phyloP scores from a whole-genome alignment of 2,797 vertebrate genomes.

The Catharus ustulatus region DNA sequence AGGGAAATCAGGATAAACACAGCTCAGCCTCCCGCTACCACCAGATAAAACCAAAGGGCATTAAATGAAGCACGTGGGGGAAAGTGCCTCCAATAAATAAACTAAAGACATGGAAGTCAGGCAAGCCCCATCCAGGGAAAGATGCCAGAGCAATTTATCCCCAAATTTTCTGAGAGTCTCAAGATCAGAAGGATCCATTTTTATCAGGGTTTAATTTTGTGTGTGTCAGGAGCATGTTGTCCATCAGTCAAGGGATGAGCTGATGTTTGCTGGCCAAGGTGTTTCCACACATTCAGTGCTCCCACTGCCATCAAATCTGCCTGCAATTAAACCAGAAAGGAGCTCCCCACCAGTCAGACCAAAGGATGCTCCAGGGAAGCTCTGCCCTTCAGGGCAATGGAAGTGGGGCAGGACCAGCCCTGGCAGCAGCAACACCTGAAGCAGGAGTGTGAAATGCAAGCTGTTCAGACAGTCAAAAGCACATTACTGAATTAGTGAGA shows the following conservation, averaged over 20 bases:
- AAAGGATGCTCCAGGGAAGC: neutral
- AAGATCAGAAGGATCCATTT: neutral
- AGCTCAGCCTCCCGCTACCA: neutral
- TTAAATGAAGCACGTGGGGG: neutral
- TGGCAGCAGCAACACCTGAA: neutral
- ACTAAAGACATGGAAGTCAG: neutral
- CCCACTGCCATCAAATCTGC: neutral
- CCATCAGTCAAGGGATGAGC: neutral
- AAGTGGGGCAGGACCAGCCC: neutral
- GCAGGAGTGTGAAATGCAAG: neutral
- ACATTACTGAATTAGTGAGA: neutral
- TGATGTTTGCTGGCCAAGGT: fast-evolving
- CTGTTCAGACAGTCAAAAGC: conserved; percentile 1
- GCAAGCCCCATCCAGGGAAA: neutral
- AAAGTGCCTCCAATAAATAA: neutral
- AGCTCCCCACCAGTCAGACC: neutral
- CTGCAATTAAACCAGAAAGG: neutral
- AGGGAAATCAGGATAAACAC: neutral
- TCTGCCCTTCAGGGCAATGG: fast-evolving
- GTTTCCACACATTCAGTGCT: neutral
- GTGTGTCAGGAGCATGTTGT: neutral
- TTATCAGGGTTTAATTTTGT: neutral
- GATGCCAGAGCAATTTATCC: neutral
- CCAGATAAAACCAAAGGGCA: neutral
- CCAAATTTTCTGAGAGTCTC: neutral